These are phyloP conservation scores for Triops cancriformis DNA, from an alignment of 1,140 invertebrate genomes.

Conservation along the genomic window DNA sequence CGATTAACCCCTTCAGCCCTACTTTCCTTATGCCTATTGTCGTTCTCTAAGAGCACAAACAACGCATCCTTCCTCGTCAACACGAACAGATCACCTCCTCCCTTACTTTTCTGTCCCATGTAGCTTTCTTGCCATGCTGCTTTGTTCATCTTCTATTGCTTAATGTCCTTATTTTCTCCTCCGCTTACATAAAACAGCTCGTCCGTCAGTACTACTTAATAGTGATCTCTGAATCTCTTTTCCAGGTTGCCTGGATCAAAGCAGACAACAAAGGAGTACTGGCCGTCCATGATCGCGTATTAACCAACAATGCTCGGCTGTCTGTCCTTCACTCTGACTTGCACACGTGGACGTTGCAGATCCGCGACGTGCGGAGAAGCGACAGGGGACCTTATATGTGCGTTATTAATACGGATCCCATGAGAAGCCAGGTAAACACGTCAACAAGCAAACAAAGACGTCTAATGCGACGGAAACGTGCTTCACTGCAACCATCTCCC, in stretches of 20 bases:
- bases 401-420: conserved; percentile 87
- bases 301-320: conserved; percentile 77
- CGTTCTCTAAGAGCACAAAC: neutral
- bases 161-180: neutral
- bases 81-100: neutral
- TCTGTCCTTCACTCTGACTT: conserved; percentile 76
- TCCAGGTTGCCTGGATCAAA: conserved; percentile 85
- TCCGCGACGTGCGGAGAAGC: conserved; percentile 66
- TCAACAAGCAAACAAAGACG: neutral
- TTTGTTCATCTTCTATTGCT: too few species aligned
- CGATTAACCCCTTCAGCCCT: conserved; percentile 15
- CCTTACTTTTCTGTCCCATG: neutral
- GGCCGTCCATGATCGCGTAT: conserved; percentile 83
- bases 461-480: conserved; percentile 19
- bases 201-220: neutral
- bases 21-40: neutral
- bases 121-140: too few species aligned
- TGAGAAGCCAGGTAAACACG: conserved; percentile 74
- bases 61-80: neutral
- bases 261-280: conserved; percentile 83
- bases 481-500: neutral
- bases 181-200: too few species aligned
- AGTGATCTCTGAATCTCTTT: neutral
- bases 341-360: conserved; percentile 79
- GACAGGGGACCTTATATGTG: conserved; percentile 79